Evolutionary conservation across 2,888 invertebrate species (phyloP).

Genomic region (Agonopterix alstromeriana): DNA sequence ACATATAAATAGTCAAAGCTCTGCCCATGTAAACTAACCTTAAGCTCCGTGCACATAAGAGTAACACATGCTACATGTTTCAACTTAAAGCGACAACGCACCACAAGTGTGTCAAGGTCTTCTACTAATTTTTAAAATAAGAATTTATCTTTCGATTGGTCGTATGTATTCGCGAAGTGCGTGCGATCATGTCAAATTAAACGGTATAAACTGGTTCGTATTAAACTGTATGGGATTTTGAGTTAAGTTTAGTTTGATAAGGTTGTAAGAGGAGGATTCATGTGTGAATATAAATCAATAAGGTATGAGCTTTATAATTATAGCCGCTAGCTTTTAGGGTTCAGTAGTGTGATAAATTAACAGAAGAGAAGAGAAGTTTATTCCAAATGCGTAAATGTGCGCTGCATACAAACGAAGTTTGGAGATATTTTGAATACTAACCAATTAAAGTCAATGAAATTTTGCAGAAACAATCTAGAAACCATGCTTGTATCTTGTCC

Average conservation of each 20-base stretch:
- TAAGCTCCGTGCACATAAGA: constrained; percentile 12
- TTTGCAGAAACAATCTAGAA: too few relatives aligned
- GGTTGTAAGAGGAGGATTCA: constrained; percentile 11
- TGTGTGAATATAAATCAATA: constrained; percentile 10
- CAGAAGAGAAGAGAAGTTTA: neutral
- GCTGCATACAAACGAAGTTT: too few relatives aligned
- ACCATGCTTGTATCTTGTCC: too few relatives aligned
- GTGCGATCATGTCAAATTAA: constrained; percentile 20
- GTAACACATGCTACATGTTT: constrained; percentile 12
- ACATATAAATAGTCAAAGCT: too few relatives aligned
- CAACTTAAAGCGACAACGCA: constrained; percentile 42
- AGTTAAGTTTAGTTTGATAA: constrained; percentile 11
- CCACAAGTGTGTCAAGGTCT: constrained; percentile 58
- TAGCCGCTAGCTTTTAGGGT: constrained; percentile 8
- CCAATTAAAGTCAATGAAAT: too few relatives aligned
- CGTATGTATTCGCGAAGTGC: constrained; percentile 9
- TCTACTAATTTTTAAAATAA: constrained; percentile 61
- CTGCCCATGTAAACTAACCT: too few relatives aligned
- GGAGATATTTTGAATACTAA: too few relatives aligned
- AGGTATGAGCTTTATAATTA: constrained; percentile 8
- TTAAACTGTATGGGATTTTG: neutral
- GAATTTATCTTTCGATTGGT: constrained; percentile 30
- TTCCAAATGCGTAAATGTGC: too few relatives aligned
- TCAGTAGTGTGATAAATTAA: neutral
- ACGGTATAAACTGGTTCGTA: neutral